Conservation (phyloP, 2,888 invertebrate genomes). For the Oasisia sp. region DNA sequence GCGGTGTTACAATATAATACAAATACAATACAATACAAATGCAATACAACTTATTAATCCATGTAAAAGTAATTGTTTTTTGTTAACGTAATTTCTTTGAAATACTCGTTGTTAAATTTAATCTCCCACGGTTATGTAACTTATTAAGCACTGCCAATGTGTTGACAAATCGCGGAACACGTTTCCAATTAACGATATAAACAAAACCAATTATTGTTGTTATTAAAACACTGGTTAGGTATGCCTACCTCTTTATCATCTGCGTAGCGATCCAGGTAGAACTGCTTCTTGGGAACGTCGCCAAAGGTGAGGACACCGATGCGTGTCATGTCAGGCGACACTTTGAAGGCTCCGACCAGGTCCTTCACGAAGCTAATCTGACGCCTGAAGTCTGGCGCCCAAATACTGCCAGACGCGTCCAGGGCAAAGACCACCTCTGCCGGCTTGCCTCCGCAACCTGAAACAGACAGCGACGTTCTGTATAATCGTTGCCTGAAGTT, state of each 20-base stretch:
- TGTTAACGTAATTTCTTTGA: background rate
- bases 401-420: background rate
- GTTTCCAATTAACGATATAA: too few species aligned
- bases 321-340: background rate
- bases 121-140: too few species aligned
- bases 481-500: background rate
- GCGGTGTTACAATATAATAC: too few species aligned
- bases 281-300: background rate
- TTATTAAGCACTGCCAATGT: too few species aligned
- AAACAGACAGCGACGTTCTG: background rate
- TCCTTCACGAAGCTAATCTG: background rate
- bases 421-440: background rate
- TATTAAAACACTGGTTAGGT: background rate
- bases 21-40: too few species aligned
- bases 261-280: background rate
- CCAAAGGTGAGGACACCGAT: background rate
- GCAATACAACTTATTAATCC: too few species aligned
- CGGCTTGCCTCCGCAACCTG: conserved; percentile 14
- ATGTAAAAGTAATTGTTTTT: background rate
- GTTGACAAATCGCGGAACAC: too few species aligned
- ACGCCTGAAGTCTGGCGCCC: background rate
- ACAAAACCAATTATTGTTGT: background rate
- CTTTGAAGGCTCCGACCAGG: background rate
- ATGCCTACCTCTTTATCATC: background rate
- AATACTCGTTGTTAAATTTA: too few species aligned